Percentiles rank a stretch among this genome's conserved stretches.
Conservation (phyloP, 2,888 invertebrate genomes). For the Amiota communis region DNA sequence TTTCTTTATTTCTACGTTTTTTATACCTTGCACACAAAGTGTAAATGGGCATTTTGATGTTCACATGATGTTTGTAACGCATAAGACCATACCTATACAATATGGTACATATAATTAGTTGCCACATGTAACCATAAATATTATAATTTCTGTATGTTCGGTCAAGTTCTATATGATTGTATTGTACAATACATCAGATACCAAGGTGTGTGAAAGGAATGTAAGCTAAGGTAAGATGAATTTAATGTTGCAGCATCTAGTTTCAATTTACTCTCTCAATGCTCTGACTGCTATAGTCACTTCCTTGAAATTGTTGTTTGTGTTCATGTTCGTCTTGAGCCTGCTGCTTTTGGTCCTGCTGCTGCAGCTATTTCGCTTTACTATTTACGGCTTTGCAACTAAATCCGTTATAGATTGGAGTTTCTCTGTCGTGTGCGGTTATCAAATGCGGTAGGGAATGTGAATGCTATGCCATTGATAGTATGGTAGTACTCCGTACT, state of each 20-base stretch:
- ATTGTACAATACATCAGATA: too few relatives aligned
- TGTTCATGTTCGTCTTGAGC: too few relatives aligned
- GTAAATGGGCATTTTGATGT: background rate
- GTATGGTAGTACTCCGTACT: background rate
- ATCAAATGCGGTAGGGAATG: too few relatives aligned
- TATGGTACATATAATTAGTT: too few relatives aligned
- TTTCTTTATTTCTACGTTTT: conserved; percentile 3
- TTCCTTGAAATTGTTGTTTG: too few relatives aligned
- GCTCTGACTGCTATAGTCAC: background rate
- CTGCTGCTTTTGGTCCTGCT: background rate
- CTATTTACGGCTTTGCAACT: conserved; percentile 13
- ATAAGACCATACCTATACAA: too few relatives aligned
- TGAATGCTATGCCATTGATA: too few relatives aligned
- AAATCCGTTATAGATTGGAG: conserved; percentile 24
- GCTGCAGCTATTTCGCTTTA: background rate
- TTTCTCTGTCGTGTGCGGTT: background rate
- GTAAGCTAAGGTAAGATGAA: too few relatives aligned
- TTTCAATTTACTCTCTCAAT: background rate
- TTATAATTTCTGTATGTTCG: too few relatives aligned
- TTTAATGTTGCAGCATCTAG: background rate
- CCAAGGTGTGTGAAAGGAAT: too few relatives aligned
- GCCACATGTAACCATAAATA: too few relatives aligned
- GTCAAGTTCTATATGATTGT: too few relatives aligned
- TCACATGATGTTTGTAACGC: background rate
- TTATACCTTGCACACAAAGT: background rate